phyloP scores from a whole-genome alignment of 2,113 vertebrate species.

The Scalopus aquaticus region DNA sequence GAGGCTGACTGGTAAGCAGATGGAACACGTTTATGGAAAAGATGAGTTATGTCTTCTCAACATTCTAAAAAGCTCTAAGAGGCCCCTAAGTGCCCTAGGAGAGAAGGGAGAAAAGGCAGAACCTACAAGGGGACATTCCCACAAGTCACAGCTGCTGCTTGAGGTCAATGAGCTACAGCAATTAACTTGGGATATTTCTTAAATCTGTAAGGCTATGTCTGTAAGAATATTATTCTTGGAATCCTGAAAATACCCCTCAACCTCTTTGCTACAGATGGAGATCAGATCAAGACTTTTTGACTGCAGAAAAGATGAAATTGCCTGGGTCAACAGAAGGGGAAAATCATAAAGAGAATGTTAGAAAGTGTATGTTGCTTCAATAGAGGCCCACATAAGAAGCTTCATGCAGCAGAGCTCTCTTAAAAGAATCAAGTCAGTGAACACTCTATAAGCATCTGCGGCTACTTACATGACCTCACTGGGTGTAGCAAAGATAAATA shows the following conservation, averaged over 20 bases:
- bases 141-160: not conserved
- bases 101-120: not conserved
- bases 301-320: not conserved
- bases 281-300: not conserved
- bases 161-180: not conserved
- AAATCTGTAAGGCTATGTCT: not conserved
- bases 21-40: not conserved
- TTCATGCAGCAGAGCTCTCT: not conserved
- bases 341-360: not conserved
- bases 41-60: not conserved
- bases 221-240: not conserved
- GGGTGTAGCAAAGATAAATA: not conserved
- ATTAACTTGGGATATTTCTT: not conserved
- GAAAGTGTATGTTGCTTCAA: not conserved
- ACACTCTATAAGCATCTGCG: not conserved
- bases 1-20: not conserved
- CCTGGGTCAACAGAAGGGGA: not conserved
- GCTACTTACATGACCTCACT: not conserved
- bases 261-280: not conserved
- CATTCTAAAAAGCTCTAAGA: not conserved
- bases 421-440: not conserved
- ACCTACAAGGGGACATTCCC: not conserved
- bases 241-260: not conserved
- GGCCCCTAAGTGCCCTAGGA: not conserved
- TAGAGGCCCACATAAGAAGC: not conserved